phyloP scores from a whole-genome alignment of 2,797 vertebrate species.

The Phataginus tricuspis region DNA sequence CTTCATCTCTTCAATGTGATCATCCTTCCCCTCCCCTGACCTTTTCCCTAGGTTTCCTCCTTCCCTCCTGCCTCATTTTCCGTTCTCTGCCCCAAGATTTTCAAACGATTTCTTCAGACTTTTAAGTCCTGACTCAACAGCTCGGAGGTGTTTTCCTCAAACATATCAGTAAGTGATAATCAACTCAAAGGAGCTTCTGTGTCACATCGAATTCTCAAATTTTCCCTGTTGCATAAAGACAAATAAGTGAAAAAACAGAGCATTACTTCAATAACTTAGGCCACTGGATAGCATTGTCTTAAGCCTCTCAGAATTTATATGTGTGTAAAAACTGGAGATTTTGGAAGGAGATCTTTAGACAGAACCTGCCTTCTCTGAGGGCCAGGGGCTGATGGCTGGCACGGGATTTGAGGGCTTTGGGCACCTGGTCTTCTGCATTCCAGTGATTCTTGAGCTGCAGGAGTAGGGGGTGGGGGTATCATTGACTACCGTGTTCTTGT shows the following conservation, averaged over 20 bases:
- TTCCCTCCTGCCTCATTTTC: not conserved
- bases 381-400: not conserved
- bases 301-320: not conserved
- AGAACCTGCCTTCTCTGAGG: not conserved
- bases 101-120: not conserved
- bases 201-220: not conserved
- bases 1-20: not conserved
- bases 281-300: not conserved
- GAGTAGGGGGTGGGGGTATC: not conserved
- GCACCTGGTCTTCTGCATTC: not conserved
- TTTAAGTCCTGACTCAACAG: not conserved
- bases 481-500: not conserved
- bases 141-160: not conserved
- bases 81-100: not conserved
- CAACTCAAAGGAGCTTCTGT: not conserved
- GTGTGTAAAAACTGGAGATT: not conserved
- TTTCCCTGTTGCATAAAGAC: not conserved
- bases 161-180: not conserved
- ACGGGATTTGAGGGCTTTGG: not conserved
- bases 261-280: not conserved
- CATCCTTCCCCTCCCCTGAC: not conserved
- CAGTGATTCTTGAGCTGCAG: fast-evolving
- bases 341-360: not conserved
- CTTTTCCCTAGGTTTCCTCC: not conserved
- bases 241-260: not conserved